These are phyloP conservation scores for Lonchura striata DNA, from an alignment of 2,113 vertebrate species.

Conservation along the genomic window DNA sequence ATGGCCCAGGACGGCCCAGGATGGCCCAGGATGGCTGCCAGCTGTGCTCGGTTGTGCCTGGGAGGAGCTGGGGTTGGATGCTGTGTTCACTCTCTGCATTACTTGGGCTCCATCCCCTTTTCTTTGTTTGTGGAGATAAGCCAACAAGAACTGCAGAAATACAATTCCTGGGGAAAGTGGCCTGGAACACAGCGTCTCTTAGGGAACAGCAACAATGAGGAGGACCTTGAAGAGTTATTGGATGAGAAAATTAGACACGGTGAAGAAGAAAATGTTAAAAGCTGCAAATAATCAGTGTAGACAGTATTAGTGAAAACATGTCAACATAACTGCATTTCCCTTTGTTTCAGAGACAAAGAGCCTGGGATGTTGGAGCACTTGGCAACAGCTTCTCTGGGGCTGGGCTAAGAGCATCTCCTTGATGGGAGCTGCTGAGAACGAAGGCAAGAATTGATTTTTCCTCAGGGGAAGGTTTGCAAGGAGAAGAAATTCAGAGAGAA, in stretches of 20 bases:
- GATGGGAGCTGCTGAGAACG: background rate
- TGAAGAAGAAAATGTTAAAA: background rate
- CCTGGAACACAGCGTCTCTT: background rate
- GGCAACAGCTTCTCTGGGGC: background rate
- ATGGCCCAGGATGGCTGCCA: background rate
- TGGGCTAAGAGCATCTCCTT: background rate
- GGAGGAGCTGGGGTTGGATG: background rate
- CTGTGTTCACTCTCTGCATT: background rate
- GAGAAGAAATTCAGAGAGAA: background rate
- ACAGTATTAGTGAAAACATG: background rate
- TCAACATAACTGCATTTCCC: background rate
- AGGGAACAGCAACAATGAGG: background rate
- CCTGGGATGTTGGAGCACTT: background rate
- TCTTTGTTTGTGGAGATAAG: background rate
- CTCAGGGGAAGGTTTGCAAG: background rate
- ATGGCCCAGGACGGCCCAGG: background rate
- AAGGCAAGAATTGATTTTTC: background rate
- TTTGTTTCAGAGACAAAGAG: background rate
- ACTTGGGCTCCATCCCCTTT: background rate
- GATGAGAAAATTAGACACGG: background rate
- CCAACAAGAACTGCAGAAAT: background rate
- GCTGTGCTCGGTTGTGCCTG: background rate
- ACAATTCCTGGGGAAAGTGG: background rate
- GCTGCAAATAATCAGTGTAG: background rate
- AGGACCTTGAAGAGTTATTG: background rate